These are phyloP conservation scores for Lethocerus indicus DNA, from an alignment of 1,140 invertebrate species.

Conservation along the genomic window DNA sequence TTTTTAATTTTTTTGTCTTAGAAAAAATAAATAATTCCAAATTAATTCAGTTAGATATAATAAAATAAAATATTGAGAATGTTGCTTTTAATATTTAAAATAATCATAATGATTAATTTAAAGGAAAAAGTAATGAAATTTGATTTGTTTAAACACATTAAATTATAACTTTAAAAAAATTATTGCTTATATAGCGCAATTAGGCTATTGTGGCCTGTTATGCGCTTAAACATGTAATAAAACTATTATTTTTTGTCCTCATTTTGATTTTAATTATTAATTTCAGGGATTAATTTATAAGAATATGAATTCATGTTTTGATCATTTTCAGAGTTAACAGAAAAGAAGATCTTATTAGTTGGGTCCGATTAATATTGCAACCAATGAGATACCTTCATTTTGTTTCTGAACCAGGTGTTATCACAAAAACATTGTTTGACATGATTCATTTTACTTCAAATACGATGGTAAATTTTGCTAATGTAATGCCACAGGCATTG, in stretches of 20 bases:
- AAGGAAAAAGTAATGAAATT: neutral
- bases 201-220: neutral
- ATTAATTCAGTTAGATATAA: neutral
- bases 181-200: neutral
- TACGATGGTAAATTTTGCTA: neutral
- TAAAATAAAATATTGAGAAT: neutral
- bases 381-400: conserved; percentile 9
- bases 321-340: neutral
- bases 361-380: conserved; percentile 5
- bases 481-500: neutral
- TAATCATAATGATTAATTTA: neutral
- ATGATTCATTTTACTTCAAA: conserved; percentile 5
- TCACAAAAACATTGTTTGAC: conserved; percentile 5
- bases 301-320: too few relatives aligned
- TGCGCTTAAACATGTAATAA: neutral
- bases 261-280: neutral
- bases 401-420: neutral
- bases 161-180: neutral
- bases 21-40: neutral
- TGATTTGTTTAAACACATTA: neutral
- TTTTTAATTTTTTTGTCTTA: neutral
- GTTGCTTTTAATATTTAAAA: too few relatives aligned
- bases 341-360: conserved; percentile 2
- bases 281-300: too few relatives aligned
- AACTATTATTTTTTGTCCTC: neutral